Percentiles rank a stretch among this genome's conserved stretches.
Evolutionary conservation across 2,888 invertebrate genomes (phyloP).

Genomic region (Bellardia bayeri): DNA sequence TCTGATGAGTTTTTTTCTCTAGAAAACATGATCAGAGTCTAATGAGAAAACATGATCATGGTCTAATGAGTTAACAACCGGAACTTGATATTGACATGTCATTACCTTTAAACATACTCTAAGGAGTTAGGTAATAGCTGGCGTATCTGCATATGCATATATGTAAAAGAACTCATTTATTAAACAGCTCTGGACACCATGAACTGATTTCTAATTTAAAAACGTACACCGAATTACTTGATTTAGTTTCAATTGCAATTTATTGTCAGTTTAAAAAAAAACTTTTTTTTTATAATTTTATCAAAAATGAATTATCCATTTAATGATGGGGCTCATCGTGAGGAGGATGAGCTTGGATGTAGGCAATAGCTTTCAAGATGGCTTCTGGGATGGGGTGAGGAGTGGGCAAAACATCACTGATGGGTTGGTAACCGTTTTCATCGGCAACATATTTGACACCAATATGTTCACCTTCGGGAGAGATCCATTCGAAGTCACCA

Average conservation of each 20-base stretch:
- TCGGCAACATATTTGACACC: slow-evolving; percentile 78
- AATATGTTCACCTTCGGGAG: slow-evolving; percentile 79
- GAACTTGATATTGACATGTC: too few species aligned
- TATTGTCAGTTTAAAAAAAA: slow-evolving; percentile 35
- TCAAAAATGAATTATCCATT: background rate
- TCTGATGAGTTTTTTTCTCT: too few species aligned
- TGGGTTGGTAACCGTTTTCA: slow-evolving; percentile 79
- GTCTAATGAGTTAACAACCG: too few species aligned
- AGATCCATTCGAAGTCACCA: slow-evolving; percentile 77
- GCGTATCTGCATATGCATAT: too few species aligned
- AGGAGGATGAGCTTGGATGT: slow-evolving; percentile 84
- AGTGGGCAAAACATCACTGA: slow-evolving; percentile 73
- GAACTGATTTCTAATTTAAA: too few species aligned
- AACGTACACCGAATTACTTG: background rate
- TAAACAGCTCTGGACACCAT: too few species aligned
- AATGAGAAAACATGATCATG: too few species aligned
- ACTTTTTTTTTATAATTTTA: background rate
- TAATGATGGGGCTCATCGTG: slow-evolving; percentile 57
- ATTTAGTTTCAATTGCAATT: slow-evolving; percentile 15
- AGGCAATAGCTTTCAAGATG: slow-evolving; percentile 82
- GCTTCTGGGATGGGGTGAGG: slow-evolving; percentile 75
- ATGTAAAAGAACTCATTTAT: too few species aligned
- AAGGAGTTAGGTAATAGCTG: too few species aligned
- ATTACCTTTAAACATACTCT: too few species aligned
- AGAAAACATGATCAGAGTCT: too few species aligned